These are phyloP conservation scores for Augochlora pura DNA, from an alignment of 1,140 invertebrate species.

Conservation along the genomic window DNA sequence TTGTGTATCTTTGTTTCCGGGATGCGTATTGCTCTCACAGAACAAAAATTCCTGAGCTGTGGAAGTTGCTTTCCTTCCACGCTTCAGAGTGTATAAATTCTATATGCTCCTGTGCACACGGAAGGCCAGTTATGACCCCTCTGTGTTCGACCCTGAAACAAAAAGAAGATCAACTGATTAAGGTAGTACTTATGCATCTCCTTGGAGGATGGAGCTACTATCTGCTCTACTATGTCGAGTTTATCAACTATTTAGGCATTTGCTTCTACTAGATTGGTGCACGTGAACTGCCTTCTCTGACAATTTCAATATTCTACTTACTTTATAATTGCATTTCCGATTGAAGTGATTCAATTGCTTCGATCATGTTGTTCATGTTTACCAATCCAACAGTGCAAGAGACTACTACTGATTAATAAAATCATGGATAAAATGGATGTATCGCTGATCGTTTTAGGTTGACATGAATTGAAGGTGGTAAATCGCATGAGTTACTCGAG, in stretches of 20 bases:
- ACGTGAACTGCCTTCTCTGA: background rate
- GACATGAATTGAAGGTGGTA: background rate
- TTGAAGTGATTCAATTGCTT: too few relatives aligned
- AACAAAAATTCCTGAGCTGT: background rate
- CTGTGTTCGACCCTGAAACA: slow-evolving; percentile 60
- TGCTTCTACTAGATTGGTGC: background rate
- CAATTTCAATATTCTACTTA: too few relatives aligned
- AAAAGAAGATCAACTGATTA: background rate
- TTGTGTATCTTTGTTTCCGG: background rate
- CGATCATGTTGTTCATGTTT: background rate
- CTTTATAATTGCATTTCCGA: too few relatives aligned
- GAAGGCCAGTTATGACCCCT: slow-evolving; percentile 65
- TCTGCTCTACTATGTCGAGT: slow-evolving; percentile 1
- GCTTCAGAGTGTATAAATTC: background rate
- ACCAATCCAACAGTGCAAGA: background rate
- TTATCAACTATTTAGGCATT: background rate
- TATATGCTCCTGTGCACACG: slow-evolving; percentile 52
- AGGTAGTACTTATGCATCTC: background rate
- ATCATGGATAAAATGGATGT: background rate
- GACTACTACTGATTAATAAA: background rate
- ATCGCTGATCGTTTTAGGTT: background rate
- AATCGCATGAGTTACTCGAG: background rate
- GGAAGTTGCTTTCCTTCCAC: background rate
- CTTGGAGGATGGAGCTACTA: background rate
- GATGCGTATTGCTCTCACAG: slow-evolving; percentile 7